phyloP scores from a whole-genome alignment of 2,888 invertebrate species.

The Heterodera filipjevi region DNA sequence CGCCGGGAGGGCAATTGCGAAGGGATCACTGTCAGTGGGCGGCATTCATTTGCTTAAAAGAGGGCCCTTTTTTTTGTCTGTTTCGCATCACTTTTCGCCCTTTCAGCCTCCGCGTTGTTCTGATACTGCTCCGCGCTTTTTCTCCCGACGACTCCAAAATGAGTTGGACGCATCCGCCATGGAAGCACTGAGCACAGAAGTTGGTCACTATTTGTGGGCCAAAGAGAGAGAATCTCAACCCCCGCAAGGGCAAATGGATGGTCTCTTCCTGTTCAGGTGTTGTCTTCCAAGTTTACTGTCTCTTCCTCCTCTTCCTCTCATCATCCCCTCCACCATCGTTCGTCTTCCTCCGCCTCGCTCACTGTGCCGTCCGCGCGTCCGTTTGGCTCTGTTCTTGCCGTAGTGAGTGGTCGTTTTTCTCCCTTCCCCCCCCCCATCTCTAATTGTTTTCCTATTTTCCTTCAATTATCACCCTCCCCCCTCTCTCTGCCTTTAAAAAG shows the following conservation, averaged over 20 bases:
- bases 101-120: not conserved
- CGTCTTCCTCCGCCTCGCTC: not conserved
- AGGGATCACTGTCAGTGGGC: constrained; percentile 53
- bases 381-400: not conserved
- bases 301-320: not conserved
- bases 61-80: not conserved
- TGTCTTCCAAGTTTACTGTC: not conserved
- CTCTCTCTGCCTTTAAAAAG: not conserved
- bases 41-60: not conserved
- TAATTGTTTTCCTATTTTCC: too few relatives aligned
- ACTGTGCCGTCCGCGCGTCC: not conserved
- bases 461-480: not conserved
- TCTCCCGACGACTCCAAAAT: constrained; percentile 37
- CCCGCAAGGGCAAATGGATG: not conserved
- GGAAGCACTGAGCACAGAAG: constrained; percentile 41
- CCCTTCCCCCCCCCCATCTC: too few relatives aligned
- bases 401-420: not conserved
- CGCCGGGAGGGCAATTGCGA: constrained; percentile 62
- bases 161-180: constrained; percentile 38
- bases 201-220: constrained; percentile 17
- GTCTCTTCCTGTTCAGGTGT: not conserved
- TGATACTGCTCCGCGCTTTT: constrained; percentile 8
- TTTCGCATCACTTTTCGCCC: not conserved
- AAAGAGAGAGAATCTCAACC: not conserved
- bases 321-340: not conserved